Percentiles rank a stretch among this genome's conserved stretches.
Conservation (phyloP, 2,797 vertebrate genomes). For the Gymnodraco acuticeps region DNA sequence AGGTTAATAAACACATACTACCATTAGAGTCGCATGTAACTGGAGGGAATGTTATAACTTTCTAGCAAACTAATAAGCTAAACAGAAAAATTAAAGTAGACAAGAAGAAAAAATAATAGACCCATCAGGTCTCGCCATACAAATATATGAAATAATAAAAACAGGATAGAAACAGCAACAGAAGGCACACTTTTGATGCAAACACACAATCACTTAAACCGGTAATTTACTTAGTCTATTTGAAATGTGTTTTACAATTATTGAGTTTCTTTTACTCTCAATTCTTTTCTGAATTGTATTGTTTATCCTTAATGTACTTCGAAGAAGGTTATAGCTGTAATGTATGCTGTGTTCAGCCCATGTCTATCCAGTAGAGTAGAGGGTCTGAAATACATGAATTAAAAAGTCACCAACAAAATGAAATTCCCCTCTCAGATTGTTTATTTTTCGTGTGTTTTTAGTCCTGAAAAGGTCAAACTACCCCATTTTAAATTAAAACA, state of each 20-base stretch:
- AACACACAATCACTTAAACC: conserved; percentile 12
- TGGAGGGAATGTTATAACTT: neutral
- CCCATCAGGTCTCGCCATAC: neutral
- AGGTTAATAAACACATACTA: conserved; percentile 7
- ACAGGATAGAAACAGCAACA: neutral
- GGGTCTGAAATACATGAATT: conserved; percentile 61
- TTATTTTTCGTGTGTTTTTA: neutral
- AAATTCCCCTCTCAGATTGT: conserved; percentile 1
- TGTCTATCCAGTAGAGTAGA: conserved; percentile 41
- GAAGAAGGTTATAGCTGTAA: conserved; percentile 38
- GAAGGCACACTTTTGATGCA: conserved; percentile 4
- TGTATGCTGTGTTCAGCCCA: conserved; percentile 57
- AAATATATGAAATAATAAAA: neutral
- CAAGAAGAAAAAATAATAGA: neutral
- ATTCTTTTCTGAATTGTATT: conserved; percentile 16
- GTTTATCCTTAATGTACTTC: conserved; percentile 51
- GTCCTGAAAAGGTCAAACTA: neutral
- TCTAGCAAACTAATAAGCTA: neutral
- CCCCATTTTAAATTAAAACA: neutral
- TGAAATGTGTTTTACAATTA: conserved; percentile 21
- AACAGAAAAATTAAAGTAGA: neutral
- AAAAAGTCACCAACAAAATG: conserved; percentile 58
- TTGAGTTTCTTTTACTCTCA: conserved; percentile 17
- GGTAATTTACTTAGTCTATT: conserved; percentile 9
- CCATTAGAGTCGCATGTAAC: neutral